Base-by-base conservation (phyloP, 2,113 vertebrate species). In the Microcebus jonahi region DNA sequence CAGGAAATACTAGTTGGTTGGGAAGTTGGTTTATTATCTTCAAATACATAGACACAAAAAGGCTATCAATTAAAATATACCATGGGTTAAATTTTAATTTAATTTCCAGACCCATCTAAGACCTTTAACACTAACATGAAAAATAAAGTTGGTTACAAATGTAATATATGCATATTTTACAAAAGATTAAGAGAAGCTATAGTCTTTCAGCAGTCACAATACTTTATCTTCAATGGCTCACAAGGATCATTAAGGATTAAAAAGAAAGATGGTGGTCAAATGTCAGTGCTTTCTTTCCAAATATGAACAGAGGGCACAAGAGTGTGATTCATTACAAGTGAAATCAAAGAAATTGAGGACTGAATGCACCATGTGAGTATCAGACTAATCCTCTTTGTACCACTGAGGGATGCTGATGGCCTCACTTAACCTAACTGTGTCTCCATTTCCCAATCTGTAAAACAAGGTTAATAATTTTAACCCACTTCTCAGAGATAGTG, bases 381-480 rank as follows among this genome's bases (percentile, higher is more conserved):
- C 17, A n/a, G 42, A 61, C 55, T 79, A 92, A 87, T 85, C 90
- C 61, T 92, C 76, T 34, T 5, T 36, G 5, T 59, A n/a, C 65
- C 45, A 45, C 25, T 85, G 75, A 96, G 20, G 20, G 29, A 61
- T 53, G 75, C 67, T 76, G 27, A 57, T 21, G 21, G 73, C 36
- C 68, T 48, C 67, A 73, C 31, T 95, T 95, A 94, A 91, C 81
- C 67, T 55, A 61, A 36, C 61, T 39, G 23, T 76, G 59, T 91
- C 61, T 88, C 42, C 31, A 89, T 86, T 83, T 29, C 25, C 36
- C 82, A 59, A 45, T 82, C 73, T 39, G 45, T 88, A 73, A 95
- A 75, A 85, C 5, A 82, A 61, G 48, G 55, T 96, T 93, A 95
- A 88, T 92, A 67, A 93, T 63, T 93, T 92, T 90, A 96, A 93